Evolutionary conservation across 1,140 invertebrate genomes (phyloP).

Genomic region (Drosophila ogumai): DNA sequence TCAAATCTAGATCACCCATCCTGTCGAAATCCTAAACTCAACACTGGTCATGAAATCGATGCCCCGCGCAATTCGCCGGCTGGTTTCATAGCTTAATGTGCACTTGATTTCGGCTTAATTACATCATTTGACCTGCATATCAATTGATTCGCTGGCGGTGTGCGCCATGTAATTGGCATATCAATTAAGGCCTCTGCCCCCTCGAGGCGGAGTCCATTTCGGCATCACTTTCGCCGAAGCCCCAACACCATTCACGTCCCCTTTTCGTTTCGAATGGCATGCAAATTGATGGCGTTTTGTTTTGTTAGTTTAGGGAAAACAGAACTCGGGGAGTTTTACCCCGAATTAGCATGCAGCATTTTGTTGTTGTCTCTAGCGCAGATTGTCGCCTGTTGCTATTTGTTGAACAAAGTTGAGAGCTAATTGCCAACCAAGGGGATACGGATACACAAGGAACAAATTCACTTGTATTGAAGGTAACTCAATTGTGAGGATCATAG

Average conservation of each 20-base stretch:
- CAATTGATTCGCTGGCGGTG: conserved; percentile 39
- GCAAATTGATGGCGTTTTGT: conserved; percentile 30
- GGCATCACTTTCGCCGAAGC: conserved; percentile 6
- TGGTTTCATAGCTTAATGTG: conserved; percentile 46
- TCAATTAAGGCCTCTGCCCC: conserved; percentile 33
- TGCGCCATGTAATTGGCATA: conserved; percentile 46
- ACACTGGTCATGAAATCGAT: conserved; percentile 16
- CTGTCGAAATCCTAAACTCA: background rate
- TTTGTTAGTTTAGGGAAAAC: conserved; percentile 33
- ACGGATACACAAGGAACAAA: background rate
- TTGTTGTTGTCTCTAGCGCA: conserved; percentile 14
- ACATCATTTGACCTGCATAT: conserved; percentile 55
- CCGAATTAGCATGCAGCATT: conserved; percentile 54
- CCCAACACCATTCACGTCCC: background rate
- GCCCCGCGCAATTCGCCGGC: background rate
- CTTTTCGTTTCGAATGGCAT: background rate
- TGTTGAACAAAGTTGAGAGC: conserved; percentile 86
- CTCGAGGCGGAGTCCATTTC: conserved; percentile 13
- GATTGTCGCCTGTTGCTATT: conserved; percentile 34
- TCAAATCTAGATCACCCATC: no score
- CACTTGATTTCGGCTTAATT: conserved; percentile 57
- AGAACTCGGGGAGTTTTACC: conserved; percentile 29
- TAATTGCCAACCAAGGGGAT: conserved; percentile 89
- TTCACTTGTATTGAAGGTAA: background rate
- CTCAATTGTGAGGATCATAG: background rate